Percentiles rank a stretch among this genome's conserved stretches.
Conservation (phyloP, 2,797 vertebrate species). For the Bradypus variegatus region DNA sequence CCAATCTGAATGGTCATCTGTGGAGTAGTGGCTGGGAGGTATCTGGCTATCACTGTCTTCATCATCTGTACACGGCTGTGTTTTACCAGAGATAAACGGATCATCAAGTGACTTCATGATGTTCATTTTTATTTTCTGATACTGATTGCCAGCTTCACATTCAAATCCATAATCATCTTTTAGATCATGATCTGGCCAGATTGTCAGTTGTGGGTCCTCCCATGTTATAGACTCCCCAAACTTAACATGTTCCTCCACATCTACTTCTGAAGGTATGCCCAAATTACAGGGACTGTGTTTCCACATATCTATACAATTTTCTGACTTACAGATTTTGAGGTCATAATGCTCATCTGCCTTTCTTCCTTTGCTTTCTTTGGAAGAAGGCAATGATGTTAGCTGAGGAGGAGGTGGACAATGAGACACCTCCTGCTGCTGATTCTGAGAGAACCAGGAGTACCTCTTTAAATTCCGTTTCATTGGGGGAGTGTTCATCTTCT, state of each 20-base stretch:
- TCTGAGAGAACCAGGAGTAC: constrained; percentile 81
- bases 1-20: constrained; percentile 76
- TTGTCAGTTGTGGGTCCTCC: constrained; percentile 79
- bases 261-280: constrained; percentile 84
- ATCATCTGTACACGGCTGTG: constrained; percentile 80
- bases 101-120: constrained; percentile 83
- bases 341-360: constrained; percentile 77
- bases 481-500: constrained; percentile 83
- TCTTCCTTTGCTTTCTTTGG: constrained; percentile 83
- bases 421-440: constrained; percentile 83
- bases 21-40: background rate
- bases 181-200: constrained; percentile 84
- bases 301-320: constrained; percentile 90
- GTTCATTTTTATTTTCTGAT: constrained; percentile 82
- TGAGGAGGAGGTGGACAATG: constrained; percentile 81
- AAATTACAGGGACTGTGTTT: constrained; percentile 86
- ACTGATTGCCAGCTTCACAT: constrained; percentile 82
- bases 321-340: constrained; percentile 88
- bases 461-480: constrained; percentile 81
- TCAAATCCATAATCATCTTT: constrained; percentile 86
- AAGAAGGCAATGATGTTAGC: constrained; percentile 81
- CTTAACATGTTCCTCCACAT: constrained; percentile 88
- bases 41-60: constrained; percentile 72
- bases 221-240: constrained; percentile 81
- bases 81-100: constrained; percentile 85